Base-by-base conservation (phyloP, 92 coral and sea anemone genomes). In the Porites cylindrica region DNA sequence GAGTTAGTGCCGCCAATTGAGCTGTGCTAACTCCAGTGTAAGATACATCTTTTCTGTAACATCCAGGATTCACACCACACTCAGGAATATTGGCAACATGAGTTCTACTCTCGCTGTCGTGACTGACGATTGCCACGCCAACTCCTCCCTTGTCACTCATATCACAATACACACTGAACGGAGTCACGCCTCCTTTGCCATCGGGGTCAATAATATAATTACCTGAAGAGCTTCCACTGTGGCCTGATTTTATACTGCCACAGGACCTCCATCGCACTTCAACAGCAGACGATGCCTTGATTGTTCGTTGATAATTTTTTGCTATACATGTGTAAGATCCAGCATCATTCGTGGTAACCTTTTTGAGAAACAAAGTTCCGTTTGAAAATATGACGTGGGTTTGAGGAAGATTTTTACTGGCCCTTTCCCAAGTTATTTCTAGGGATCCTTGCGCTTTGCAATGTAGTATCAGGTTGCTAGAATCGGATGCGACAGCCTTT, bases 321-420 rank as follows among this genome's bases (percentile, higher is more conserved):
- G 85, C 93, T 38, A 60, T 83, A 75, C 91, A 92, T 67, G 81
- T 79, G 78, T 93, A 93, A 1, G 19, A 10, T n/a, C 92, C 92
- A 21, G 63, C 47, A 19, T 89, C 81, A 18, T 51, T 26, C 4
- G 53, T 1, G 19, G 32, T 9, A 1, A 84, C 8, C 13, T 8
- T 83, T 1, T 51, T 38, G 1, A 89, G 75, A 11, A 89, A 23
- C 13, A 89, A 75, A 52, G 92, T 83, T 74, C 92, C 92, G 54
- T 89, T 89, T 51, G 85, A 14, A n/a, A 76, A 84, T n/a, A 89
- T 23, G 0, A 63, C 18, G 32, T 53, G 53, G 58, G 29, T 75
- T 3, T 2, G 58, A 16, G 88, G 62, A 14, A 83, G 76, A 2
- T 10, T 29, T 23, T 83, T 61, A 51, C 61, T 60, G 8, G 74